phyloP scores from a whole-genome alignment of 2,888 invertebrate genomes.

The Leucoma salicis region DNA sequence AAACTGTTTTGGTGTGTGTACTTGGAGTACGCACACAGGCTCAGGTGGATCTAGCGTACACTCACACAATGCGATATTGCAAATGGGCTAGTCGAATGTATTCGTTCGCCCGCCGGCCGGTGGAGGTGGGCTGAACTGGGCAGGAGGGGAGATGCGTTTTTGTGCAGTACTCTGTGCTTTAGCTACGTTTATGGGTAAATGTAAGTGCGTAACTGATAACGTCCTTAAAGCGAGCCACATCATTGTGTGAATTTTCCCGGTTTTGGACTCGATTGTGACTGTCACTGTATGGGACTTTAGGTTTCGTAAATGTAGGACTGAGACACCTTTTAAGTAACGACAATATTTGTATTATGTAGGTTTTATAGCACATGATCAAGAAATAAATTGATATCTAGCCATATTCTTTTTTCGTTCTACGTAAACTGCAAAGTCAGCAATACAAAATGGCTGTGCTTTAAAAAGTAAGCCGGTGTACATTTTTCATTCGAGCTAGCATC shows the following conservation, averaged over 20 bases:
- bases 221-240: constrained; percentile 42
- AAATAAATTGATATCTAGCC: no score
- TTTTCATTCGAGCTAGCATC: constrained; percentile 8
- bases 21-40: constrained; percentile 37
- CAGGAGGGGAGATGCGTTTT: constrained; percentile 74
- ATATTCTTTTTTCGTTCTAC: no score
- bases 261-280: constrained; percentile 48
- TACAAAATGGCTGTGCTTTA: background rate
- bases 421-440: constrained; percentile 5
- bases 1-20: constrained; percentile 50
- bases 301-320: constrained; percentile 41
- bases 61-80: constrained; percentile 79
- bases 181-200: constrained; percentile 70
- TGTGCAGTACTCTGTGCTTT: constrained; percentile 70
- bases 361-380: no score
- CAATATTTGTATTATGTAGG: no score
- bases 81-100: constrained; percentile 82
- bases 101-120: constrained; percentile 71
- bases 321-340: no score
- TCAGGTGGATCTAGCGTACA: constrained; percentile 41
- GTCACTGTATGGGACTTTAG: constrained; percentile 37
- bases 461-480: constrained; percentile 5
- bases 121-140: constrained; percentile 47
- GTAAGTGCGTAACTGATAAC: constrained; percentile 76
- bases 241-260: constrained; percentile 38